Evolutionary conservation across 2,113 vertebrate species (phyloP).

Genomic region (Aptenodytes forsteri): DNA sequence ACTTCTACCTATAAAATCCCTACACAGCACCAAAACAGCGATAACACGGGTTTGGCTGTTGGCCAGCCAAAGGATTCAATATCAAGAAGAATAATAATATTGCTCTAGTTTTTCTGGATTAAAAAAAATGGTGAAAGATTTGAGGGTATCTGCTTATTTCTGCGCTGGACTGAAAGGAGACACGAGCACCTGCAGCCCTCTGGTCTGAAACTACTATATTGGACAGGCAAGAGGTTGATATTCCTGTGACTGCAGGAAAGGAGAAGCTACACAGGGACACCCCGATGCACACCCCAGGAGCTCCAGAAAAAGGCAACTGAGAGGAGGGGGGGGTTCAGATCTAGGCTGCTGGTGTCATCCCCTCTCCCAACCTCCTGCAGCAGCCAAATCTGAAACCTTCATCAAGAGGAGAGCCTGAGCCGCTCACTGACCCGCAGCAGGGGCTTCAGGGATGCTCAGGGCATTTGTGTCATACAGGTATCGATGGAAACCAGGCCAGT

Average conservation of each 20-base stretch:
- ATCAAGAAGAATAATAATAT: neutral
- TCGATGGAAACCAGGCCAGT: neutral
- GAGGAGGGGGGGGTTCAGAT: neutral
- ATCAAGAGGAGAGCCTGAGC: neutral
- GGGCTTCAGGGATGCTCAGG: neutral
- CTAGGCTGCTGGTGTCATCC: neutral
- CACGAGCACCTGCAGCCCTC: neutral
- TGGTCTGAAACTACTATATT: neutral
- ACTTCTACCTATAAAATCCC: neutral
- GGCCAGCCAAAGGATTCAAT: neutral
- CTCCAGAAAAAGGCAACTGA: neutral
- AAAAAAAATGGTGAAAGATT: neutral
- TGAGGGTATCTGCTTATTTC: neutral
- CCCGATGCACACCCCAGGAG: neutral
- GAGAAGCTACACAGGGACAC: neutral
- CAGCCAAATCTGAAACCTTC: neutral
- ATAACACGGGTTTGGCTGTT: neutral
- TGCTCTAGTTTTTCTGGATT: neutral
- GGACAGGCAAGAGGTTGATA: neutral
- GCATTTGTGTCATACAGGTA: neutral
- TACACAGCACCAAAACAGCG: neutral
- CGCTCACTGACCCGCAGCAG: rapidly evolving
- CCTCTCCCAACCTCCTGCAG: neutral
- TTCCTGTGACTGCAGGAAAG: neutral
- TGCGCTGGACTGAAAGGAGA: neutral